Percentiles rank a stretch among this genome's conserved stretches.
Conservation (phyloP, 2,888 invertebrate genomes). For the Hirtodrosophila alboralis region DNA sequence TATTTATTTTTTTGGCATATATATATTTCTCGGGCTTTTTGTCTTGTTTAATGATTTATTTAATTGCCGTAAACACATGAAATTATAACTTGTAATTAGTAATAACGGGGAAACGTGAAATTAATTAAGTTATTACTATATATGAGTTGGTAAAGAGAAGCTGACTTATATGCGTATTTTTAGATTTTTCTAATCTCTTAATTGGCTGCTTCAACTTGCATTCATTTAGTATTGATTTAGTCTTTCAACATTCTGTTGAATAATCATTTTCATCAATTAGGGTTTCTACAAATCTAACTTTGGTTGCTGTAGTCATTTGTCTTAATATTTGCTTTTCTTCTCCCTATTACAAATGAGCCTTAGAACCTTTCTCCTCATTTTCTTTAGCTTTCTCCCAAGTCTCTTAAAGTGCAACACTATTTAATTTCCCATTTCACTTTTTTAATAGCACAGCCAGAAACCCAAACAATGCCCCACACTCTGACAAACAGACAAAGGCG, state of each 20-base stretch:
- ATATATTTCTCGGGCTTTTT: not conserved
- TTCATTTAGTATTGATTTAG: no score
- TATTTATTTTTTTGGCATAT: conserved; percentile 55
- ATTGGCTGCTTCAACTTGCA: no score
- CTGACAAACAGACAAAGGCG: conserved; percentile 42
- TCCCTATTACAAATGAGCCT: conserved; percentile 16
- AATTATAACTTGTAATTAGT: no score
- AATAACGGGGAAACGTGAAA: conserved; percentile 5
- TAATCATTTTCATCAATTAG: no score
- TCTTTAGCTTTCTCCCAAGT: conserved; percentile 5
- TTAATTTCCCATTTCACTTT: conserved; percentile 61
- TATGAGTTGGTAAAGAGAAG: no score
- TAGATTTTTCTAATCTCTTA: no score
- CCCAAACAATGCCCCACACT: conserved; percentile 48
- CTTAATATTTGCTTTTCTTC: conserved; percentile 1
- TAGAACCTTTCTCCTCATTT: not conserved
- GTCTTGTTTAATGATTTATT: conserved; percentile 30
- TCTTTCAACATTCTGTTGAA: no score
- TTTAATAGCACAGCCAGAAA: conserved; percentile 57
- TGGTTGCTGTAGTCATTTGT: not conserved
- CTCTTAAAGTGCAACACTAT: conserved; percentile 37
- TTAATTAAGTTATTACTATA: conserved; percentile 12
- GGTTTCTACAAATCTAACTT: not conserved
- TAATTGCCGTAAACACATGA: conserved; percentile 28
- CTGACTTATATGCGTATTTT: no score